Evolutionary conservation across 2,888 invertebrate species (phyloP), one percentile per base, ranked within the genome.

Genomic region (Brenthis hecate): DNA sequence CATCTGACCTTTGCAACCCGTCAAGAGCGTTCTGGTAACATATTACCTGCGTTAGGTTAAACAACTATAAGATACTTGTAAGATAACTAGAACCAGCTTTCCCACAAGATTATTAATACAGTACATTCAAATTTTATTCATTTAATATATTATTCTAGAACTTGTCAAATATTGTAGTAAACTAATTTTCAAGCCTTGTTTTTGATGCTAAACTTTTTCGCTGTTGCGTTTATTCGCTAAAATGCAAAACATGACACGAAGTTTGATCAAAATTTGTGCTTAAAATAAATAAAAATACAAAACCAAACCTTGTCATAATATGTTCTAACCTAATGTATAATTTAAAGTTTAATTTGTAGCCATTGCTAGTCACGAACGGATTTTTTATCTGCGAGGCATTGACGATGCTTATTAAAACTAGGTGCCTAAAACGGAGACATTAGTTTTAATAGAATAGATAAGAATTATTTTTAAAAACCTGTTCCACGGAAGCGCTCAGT

Each of bases 371-470:
- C 62, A 67, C 56, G 56, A 62, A 69, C 28, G 61, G 56, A 23
- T 50, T 47, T 71, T 70, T 71, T 72, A 69, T 72, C 66, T 58
- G n/a, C 48, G 23, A 32, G 19, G 69, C 60, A 68, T 63, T 72
- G 70, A 68, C 66, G 68, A 47, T 23, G 63, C 66, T 71, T 64
- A 72, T 72, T 73, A 69, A 73, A 73, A 68, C 65, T 74, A 74
- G 76, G 75, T 75, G 76, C 75, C 73, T 72, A 76, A 75, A 76
- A 73, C 75, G 75, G 74, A 74, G 72, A 72, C 75, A 73, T 76
- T 73, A 75, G 70, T 73, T 75, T 73, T 76, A 74, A 75, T 74
- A 73, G 72, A 68, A 62, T 68, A 74, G 75, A 76, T 77, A 76
- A 76, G 68, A 73, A 73, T 70, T 72, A 71, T 70, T 69, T 43